A percentile compares a stretch with the other conserved stretches of the same genome.
Evolutionary conservation across 2,113 vertebrate genomes (phyloP).

Genomic region (Epinephelus lanceolatus): DNA sequence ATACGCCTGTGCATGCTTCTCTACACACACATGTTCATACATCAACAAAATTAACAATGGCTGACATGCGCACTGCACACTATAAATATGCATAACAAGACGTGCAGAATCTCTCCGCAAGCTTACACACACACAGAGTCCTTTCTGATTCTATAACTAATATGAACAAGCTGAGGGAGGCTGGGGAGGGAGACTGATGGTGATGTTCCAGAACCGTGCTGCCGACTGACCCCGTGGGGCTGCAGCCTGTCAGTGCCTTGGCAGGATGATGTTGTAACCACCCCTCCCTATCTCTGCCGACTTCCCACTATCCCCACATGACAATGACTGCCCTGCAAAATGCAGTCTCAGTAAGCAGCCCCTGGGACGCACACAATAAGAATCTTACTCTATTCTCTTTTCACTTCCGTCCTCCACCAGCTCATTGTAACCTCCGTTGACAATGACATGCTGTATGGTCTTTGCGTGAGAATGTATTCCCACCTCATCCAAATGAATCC

Average conservation of each 20-base stretch:
- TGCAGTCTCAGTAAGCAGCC: slow-evolving; percentile 36
- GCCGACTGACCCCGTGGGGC: slow-evolving; percentile 59
- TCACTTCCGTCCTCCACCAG: slow-evolving; percentile 19
- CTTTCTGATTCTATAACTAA: slow-evolving; percentile 35
- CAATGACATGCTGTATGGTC: slow-evolving; percentile 31
- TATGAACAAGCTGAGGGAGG: slow-evolving; percentile 16
- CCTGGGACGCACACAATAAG: slow-evolving; percentile 27
- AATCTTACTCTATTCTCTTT: slow-evolving; percentile 20
- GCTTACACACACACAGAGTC: not conserved
- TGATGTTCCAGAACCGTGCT: slow-evolving; percentile 50
- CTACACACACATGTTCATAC: slow-evolving; percentile 15
- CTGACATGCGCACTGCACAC: slow-evolving; percentile 12
- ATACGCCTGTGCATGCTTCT: slow-evolving; percentile 29
- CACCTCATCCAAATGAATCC: slow-evolving; percentile 38
- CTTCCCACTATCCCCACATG: slow-evolving; percentile 38
- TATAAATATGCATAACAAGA: slow-evolving; percentile 31
- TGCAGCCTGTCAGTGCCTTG: slow-evolving; percentile 59
- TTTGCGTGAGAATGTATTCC: slow-evolving; percentile 38
- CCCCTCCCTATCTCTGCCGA: not conserved
- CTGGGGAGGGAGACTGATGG: slow-evolving; percentile 30
- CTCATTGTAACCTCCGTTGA: slow-evolving; percentile 34
- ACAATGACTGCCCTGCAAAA: slow-evolving; percentile 40
- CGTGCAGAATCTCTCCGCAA: not conserved
- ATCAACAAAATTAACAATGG: slow-evolving; percentile 36
- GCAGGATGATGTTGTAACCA: slow-evolving; percentile 47